phyloP scores from a whole-genome alignment of 2,888 invertebrate genomes.

The Lochmaea crataegi region DNA sequence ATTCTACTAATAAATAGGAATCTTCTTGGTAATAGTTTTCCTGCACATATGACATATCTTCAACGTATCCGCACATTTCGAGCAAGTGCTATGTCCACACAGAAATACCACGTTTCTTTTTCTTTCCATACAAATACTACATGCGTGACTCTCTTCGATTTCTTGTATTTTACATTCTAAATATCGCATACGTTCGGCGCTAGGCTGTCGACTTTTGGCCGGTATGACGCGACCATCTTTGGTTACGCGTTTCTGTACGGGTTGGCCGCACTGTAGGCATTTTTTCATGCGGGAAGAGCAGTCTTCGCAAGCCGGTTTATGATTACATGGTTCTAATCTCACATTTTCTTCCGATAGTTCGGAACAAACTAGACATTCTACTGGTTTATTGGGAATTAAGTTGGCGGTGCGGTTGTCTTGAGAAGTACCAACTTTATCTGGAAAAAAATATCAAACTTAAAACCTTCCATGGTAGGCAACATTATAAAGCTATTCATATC shows the following conservation, averaged over 20 bases:
- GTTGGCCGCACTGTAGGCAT: conserved; percentile 75
- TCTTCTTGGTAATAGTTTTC: conserved; percentile 80
- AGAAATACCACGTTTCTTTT: conserved; percentile 84
- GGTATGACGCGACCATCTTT: conserved; percentile 67
- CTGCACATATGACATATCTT: conserved; percentile 90
- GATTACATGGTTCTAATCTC: conserved; percentile 78
- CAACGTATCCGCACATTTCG: conserved; percentile 82
- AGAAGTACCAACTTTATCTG: conserved; percentile 56
- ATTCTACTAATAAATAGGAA: conserved; percentile 65
- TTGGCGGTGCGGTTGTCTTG: conserved; percentile 60
- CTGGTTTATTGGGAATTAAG: conserved; percentile 61
- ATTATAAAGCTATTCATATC: too few species aligned
- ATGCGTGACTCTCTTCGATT: conserved; percentile 87
- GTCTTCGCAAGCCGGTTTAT: conserved; percentile 79
- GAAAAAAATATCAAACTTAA: conserved; percentile 8
- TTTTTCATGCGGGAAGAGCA: conserved; percentile 83
- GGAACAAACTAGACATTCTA: conserved; percentile 79
- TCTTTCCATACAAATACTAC: conserved; percentile 90
- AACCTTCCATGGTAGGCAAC: neutral
- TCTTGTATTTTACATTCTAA: conserved; percentile 85
- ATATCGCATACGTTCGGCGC: conserved; percentile 75
- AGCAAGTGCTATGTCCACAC: conserved; percentile 90
- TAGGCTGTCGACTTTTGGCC: conserved; percentile 70
- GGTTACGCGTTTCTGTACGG: conserved; percentile 70
- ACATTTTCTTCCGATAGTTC: conserved; percentile 74